Evolutionary conservation across 2,888 invertebrate species (phyloP), one percentile per base, ranked within the genome.

Genomic region (Drosophila anomelani): DNA sequence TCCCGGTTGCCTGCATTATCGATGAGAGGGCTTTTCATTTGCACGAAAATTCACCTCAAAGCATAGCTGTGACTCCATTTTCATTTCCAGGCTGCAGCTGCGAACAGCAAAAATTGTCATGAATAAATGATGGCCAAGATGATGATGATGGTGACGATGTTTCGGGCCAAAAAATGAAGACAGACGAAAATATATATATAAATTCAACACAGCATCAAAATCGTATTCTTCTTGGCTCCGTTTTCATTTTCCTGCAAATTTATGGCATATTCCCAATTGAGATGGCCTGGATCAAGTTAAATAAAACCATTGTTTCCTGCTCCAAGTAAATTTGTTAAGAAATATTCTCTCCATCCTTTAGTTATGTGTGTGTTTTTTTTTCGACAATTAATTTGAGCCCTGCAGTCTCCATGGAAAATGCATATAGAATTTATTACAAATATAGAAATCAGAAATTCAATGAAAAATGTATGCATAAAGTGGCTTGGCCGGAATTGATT

Each of bases 51-150:
- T 55, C 58, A 61, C 34, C 54, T 57, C 60, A 64, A 62, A 69
- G 66, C 73, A 69, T 73, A 66, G 73, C 55, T 73, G 66, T 49
- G 69, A 68, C 69, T 73, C 58, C 44, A 23, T 73, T 67, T 57
- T 74, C 55, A 39, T 66, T 73, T 73, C 49, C 74, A 39, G 58
- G 59, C 58, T 69, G 59, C 69, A 64, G 63, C 57, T 69, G 68
- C 51, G 43, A 69, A 23, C 51, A 58, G 43, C 67, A 68, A 67
- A 66, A 69, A 75, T 69, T 81, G 76, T 74, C 75, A 80, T 82
- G 83, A 81, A 85, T 82, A 85, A 83, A 76, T 79, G 69, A 85
- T 83, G 67, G 55, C 44, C 57, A 49, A 36, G 67, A 29, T 47
- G 67, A 55, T 41, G 67, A 66, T 41, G 66, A 66, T n/a, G 60